Base-by-base conservation (phyloP, 2,888 invertebrate genomes). In the Acronicta alni region DNA sequence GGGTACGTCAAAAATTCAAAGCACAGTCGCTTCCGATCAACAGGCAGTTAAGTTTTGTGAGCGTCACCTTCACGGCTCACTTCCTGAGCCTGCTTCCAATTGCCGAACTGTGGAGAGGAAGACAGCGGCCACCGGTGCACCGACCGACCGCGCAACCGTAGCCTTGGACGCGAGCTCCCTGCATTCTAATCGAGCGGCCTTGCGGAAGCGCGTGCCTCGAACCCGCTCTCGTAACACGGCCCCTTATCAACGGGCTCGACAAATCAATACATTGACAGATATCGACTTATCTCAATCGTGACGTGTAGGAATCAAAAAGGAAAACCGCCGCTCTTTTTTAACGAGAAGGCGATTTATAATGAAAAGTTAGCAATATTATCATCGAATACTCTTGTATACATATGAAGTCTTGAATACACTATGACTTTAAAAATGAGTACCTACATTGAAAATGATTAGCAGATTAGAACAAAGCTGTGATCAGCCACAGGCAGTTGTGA, bases 161-260 rank as follows among this genome's bases (percentile, higher is more conserved):
- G 92, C 93, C 93, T 93, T 93, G 93, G 91, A 86, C 89, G 91
- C 91, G 90, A 91, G 93, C 92, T 89, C 90, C 88, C 88, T 93
- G 93, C 91, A 93, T 94, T 92, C 90, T 94, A 94, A 94, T 91
- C 90, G 81, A 78, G 81, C 90, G 93, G 91, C 93, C 93, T 94
- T 93, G 92, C 93, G 92, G 92, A 93, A 93, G 91, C 87, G 91
- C 89, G 92, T 92, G 92, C 84, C 81, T 84, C 82, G 75, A 79
- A 83, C 85, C 82, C 77, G 88, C 79, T 92, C 91, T 92, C 89
- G 88, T 91, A 92, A 91, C 86, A 87, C 82, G 80, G 75, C 80
- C 75, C 78, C 84, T 89, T 89, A 90, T 90, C 89, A 89, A 81
- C 72, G 75, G 61, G 72, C 74, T 77, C 69, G 67, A 79, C 75